Evolutionary conservation across 1,140 invertebrate species (phyloP), one percentile per base, ranked within the genome.

Genomic region (Drosophila insularis): DNA sequence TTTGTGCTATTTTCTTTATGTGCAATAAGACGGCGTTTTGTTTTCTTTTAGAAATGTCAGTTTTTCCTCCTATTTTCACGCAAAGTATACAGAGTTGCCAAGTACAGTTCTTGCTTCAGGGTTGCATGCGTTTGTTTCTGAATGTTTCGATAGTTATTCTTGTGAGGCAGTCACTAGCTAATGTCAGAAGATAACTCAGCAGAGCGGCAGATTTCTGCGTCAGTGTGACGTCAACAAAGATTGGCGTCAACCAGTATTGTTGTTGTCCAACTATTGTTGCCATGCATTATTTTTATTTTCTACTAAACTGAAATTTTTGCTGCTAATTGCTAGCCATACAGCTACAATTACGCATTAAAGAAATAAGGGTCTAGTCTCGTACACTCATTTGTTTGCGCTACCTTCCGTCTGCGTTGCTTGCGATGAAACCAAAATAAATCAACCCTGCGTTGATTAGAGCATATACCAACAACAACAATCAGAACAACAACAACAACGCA

Each of bases 401-500:
- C 8, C 43, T 50, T 50, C 8, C 8, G 43, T 50, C 3, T 2
- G 3, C 21, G 43, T 21, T 2, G 27, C 21, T 50, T 40, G n/a
- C 46, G 35, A 66, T 53, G 40, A 59, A 21, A 50, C 11, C 17
- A 62, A 74, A 65, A 72, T 27, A 58, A 40, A 46, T 8, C 46
- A 66, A 59, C 40, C 17, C 39, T 46, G 40, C 37, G 17, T 50
- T 50, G 17, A 50, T 19, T 43, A 50, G 17, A 50, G 17, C 17
- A 50, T 17, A 50, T 10, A 21, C 14, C 17, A 50, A 50, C 43
- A 50, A 50, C 43, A 50, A 50, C 17, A 19, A 27, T 27, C 27
- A 50, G 43, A 19, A 50, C 31, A 72, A 78, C 58, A 71, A 80
- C 78, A 61, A 63, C 66, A 67, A 53, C 27, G 39, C 23, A 68